Base-by-base conservation (phyloP, 2,888 invertebrate genomes). In the Tetanocera ferruginea region DNA sequence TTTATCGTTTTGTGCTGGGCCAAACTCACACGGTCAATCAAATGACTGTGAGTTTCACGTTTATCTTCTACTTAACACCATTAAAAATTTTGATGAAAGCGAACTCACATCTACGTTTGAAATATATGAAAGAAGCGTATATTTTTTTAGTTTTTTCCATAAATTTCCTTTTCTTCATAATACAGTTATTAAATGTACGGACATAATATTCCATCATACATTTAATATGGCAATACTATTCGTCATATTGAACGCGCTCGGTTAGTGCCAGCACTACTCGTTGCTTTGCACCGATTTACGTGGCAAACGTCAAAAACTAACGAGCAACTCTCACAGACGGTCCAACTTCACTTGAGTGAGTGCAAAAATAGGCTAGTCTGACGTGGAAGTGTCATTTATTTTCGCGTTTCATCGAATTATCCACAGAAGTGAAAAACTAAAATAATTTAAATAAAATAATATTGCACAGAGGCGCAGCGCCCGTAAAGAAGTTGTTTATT, bases 371-470 rank as follows among this genome's bases (percentile, higher is more conserved):
- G 75, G 76, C 80, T 81, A 79, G 82, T 86, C 88, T 87, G 87
- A 87, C 87, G 87, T 87, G 87, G 87, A 88, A 84, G 85, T 86
- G 85, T 80, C 78, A 81, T 84, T 86, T 78, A 83, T 81, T 82
- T 82, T 74, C 64, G 49, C 25, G 51, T 64, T 34, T 75, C 9
- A 66, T 52, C 11, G 34, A 66, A 66, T 28, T 75, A 77, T 75
- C 49, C 76, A 73, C 76, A 76, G 31, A 76, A 77, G 62, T 74
- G 77, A 76, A 75, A 80, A 79, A 71, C 25, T 34, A 34, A 72
- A 71, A 75, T 69, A 69, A 55, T 28, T 55, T 64, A 34, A 66
- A 49, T 49, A 52, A 34, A 57, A 51, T 74, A 62, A 28, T 17
- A 75, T 31, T 37, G 43, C 31, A n/a, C 74, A 14, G n/a, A 69